Conservation (phyloP, 1,140 invertebrate genomes). For the Oscheius sp. region DNA sequence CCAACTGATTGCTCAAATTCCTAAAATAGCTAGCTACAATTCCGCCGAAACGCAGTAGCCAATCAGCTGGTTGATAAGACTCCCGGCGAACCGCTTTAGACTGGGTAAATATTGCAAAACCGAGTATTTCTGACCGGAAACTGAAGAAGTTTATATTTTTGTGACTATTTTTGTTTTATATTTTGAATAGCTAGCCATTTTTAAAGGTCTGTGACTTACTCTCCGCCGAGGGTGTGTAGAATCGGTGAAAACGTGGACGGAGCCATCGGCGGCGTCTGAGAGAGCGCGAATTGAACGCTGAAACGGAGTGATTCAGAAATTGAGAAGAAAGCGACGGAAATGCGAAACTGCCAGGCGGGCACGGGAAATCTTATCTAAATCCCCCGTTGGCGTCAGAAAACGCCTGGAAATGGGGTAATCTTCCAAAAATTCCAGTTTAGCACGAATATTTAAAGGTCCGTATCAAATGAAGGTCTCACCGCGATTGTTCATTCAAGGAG, state of each 20-base stretch:
- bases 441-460: neutral
- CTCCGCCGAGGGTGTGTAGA: neutral
- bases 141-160: neutral
- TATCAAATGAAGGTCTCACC: neutral
- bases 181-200: neutral
- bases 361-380: too few relatives aligned
- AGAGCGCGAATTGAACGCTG: slow-evolving; percentile 27
- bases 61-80: neutral
- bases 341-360: too few relatives aligned
- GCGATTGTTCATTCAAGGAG: neutral
- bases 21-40: too few relatives aligned
- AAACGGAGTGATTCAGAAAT: neutral
- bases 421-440: neutral
- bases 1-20: too few relatives aligned
- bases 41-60: neutral
- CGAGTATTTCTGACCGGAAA: neutral
- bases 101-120: neutral
- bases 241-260: neutral
- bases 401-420: neutral
- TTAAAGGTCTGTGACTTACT: slow-evolving; percentile 1
- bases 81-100: neutral
- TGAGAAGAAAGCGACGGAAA: slow-evolving; percentile 18
- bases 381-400: too few relatives aligned
- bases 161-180: neutral
- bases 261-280: slow-evolving; percentile 22